These are phyloP conservation scores for Diabrotica undecimpunctata DNA, from an alignment of 1,140 invertebrate species.

Conservation along the genomic window DNA sequence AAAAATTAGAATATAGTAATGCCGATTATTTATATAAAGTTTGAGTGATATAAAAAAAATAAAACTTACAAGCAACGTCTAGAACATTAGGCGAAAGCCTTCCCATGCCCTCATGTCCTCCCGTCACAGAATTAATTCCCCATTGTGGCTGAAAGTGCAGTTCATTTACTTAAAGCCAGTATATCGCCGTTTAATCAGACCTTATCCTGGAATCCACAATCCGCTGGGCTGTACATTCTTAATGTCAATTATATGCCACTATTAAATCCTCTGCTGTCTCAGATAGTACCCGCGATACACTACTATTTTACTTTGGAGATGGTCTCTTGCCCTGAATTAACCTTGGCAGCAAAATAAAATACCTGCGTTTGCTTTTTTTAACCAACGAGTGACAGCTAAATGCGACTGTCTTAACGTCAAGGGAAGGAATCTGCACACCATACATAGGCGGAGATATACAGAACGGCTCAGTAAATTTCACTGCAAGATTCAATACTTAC, in stretches of 20 bases:
- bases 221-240: slow-evolving; percentile 25
- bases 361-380: slow-evolving; percentile 32
- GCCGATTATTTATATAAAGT: no score
- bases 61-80: no score
- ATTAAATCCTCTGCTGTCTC: slow-evolving; percentile 42
- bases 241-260: slow-evolving; percentile 35
- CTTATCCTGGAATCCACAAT: slow-evolving; percentile 15
- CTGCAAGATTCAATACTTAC: slow-evolving; percentile 20
- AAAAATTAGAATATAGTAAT: no score
- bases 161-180: slow-evolving; percentile 9
- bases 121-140: not conserved
- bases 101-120: not conserved
- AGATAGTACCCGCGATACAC: slow-evolving; percentile 41
- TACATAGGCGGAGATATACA: slow-evolving; percentile 18
- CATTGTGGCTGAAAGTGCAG: not conserved
- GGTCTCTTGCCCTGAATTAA: slow-evolving; percentile 41
- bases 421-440: slow-evolving; percentile 19
- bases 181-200: slow-evolving; percentile 12
- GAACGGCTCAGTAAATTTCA: no score
- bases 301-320: slow-evolving; percentile 41
- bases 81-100: not conserved
- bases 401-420: slow-evolving; percentile 38
- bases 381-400: slow-evolving; percentile 42
- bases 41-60: no score
- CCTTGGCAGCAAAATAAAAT: slow-evolving; percentile 45